Conservation (phyloP, 2,888 invertebrate species). For the Elmis aenea region DNA sequence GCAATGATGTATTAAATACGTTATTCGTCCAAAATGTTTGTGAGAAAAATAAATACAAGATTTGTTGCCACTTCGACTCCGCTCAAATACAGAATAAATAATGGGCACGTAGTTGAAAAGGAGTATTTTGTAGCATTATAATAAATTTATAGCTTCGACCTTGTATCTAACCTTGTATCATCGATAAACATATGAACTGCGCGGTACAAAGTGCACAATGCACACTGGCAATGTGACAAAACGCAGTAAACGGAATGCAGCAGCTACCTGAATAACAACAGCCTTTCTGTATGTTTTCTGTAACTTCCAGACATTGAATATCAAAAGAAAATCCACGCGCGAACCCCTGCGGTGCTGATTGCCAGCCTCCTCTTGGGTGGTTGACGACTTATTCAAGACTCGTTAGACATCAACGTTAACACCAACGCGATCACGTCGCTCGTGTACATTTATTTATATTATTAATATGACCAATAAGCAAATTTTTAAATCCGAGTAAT, state of each 20-base stretch:
- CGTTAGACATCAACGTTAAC: conserved; percentile 23
- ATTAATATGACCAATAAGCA: conserved; percentile 6
- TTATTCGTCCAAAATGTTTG: no score
- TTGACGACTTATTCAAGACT: conserved; percentile 30
- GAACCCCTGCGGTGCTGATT: conserved; percentile 26
- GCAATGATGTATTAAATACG: no score
- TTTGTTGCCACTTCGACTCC: no score
- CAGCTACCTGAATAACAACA: no score
- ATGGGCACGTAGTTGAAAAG: not conserved
- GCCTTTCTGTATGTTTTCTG: not conserved
- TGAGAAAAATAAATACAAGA: no score
- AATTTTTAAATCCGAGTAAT: not conserved
- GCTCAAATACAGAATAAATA: not conserved
- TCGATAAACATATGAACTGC: conserved; percentile 5
- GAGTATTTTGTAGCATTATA: not conserved
- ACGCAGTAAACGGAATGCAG: conserved; percentile 3
- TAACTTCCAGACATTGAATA: conserved; percentile 7
- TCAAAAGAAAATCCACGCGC: conserved; percentile 22
- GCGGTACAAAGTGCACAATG: conserved; percentile 8
- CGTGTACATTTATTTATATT: no score
- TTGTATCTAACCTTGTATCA: conserved; percentile 8
- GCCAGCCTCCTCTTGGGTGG: conserved; percentile 25
- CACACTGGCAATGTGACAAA: conserved; percentile 5
- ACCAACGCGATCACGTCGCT: conserved; percentile 11
- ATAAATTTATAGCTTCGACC: conserved; percentile 7